These are phyloP conservation scores for Hydractinia symbiolongicarpus DNA, from an alignment of 30 jellyfish, hydroid and myxozoan genomes.

Conservation along the genomic window DNA sequence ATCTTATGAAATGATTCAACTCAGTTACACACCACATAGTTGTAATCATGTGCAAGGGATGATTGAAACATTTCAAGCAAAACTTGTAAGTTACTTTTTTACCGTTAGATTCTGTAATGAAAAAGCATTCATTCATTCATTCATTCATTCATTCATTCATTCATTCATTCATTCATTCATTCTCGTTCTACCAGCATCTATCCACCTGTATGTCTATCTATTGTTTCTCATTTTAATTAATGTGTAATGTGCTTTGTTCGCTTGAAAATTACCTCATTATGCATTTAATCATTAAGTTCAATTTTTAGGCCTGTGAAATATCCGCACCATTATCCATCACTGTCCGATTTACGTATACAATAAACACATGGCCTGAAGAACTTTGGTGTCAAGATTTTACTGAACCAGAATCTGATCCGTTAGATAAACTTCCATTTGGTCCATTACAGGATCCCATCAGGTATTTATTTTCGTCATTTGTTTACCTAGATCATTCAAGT, in stretches of 20 bases:
- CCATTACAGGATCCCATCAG: constrained; percentile 91
- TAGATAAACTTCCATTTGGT: constrained; percentile 71
- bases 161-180: no score
- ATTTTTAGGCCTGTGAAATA: constrained; percentile 5
- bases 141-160: no score
- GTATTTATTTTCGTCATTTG: constrained; percentile 26
- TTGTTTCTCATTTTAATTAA: no score
- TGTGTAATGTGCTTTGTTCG: no score
- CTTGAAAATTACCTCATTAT: no score
- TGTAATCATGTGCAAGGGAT: constrained; percentile 87
- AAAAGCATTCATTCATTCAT: background rate
- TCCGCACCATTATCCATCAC: constrained; percentile 48
- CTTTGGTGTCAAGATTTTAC: constrained; percentile 64
- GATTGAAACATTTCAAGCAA: constrained; percentile 68
- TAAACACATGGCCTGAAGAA: constrained; percentile 57
- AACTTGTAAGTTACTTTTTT: constrained; percentile 50
- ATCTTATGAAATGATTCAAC: constrained; percentile 74
- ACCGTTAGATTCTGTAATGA: background rate
- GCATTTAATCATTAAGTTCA: background rate
- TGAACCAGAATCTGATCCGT: constrained; percentile 41
- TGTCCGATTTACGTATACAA: constrained; percentile 68
- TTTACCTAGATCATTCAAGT: no score
- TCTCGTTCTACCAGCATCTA: no score
- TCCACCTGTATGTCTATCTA: no score
- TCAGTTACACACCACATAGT: constrained; percentile 72